Percentiles rank a stretch among this genome's conserved stretches.
Evolutionary conservation across 2,113 vertebrate genomes (phyloP).

Genomic region (Apodemus speciosus): DNA sequence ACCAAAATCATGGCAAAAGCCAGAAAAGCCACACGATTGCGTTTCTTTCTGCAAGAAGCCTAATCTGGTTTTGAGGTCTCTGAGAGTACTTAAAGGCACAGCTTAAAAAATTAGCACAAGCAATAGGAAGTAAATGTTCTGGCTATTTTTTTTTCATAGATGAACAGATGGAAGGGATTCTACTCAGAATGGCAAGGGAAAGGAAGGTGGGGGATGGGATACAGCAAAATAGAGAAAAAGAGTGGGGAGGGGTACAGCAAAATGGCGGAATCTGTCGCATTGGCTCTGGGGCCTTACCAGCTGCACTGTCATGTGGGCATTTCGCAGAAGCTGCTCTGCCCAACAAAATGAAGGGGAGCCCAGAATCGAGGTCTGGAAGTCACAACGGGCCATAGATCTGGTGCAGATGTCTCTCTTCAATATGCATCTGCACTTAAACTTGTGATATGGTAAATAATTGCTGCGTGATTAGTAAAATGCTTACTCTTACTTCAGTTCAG

Average conservation of each 20-base stretch:
- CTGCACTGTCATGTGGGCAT: conserved; percentile 59
- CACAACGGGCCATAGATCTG: conserved; percentile 37
- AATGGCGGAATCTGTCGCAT: conserved; percentile 43
- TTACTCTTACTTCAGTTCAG: conserved; percentile 64
- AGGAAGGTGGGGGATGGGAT: background rate
- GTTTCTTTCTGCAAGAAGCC: conserved; percentile 56
- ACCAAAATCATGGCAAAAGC: conserved; percentile 52
- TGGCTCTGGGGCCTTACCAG: conserved; percentile 50
- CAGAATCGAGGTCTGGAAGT: conserved; percentile 20
- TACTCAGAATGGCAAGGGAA: conserved; percentile 55
- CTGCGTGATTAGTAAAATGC: conserved; percentile 64
- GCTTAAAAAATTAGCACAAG: conserved; percentile 56
- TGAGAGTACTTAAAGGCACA: conserved; percentile 33
- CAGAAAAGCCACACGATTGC: background rate
- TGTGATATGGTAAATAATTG: conserved; percentile 48
- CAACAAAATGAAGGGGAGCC: conserved; percentile 30
- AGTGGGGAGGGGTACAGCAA: conserved; percentile 4
- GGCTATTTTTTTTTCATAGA: conserved; percentile 60
- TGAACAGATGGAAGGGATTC: conserved; percentile 71
- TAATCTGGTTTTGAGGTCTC: conserved; percentile 43
- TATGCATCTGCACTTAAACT: conserved; percentile 2
- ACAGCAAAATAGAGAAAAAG: background rate
- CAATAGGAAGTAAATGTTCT: conserved; percentile 67
- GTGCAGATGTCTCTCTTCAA: conserved; percentile 35
- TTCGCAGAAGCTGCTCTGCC: conserved; percentile 62